Percentiles rank a stretch among this genome's conserved stretches.
Evolutionary conservation across 2,113 vertebrate genomes (phyloP).

Genomic region (Charina bottae): DNA sequence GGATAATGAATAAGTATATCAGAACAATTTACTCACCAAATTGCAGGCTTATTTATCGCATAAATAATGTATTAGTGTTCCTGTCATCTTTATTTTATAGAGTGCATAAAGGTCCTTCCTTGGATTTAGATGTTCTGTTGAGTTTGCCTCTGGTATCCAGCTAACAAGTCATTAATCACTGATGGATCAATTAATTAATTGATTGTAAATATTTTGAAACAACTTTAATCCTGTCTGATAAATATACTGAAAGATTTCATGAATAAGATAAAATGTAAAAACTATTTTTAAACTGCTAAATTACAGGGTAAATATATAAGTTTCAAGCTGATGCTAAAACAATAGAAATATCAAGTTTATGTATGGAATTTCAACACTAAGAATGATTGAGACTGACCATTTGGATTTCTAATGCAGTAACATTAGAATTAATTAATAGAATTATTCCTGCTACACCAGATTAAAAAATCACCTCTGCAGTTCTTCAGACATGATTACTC

Average conservation of each 20-base stretch:
- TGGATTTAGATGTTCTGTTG: neutral
- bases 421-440: neutral
- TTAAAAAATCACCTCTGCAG: neutral
- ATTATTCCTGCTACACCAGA: neutral
- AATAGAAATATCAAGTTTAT: neutral
- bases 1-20: constrained; percentile 11
- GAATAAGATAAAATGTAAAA: neutral
- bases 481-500: neutral
- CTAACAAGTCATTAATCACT: neutral
- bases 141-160: neutral
- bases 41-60: neutral
- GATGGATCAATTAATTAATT: neutral
- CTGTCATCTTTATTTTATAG: neutral
- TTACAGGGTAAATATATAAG: neutral
- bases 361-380: neutral
- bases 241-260: neutral
- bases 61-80: constrained; percentile 4
- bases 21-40: constrained; percentile 18
- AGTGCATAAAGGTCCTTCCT: constrained; percentile 3
- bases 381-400: neutral
- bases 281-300: neutral
- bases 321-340: neutral
- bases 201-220: neutral
- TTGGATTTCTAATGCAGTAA: neutral
- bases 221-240: neutral